phyloP scores from a whole-genome alignment of 2,797 vertebrate genomes.

The Lycodopsis pacificus region DNA sequence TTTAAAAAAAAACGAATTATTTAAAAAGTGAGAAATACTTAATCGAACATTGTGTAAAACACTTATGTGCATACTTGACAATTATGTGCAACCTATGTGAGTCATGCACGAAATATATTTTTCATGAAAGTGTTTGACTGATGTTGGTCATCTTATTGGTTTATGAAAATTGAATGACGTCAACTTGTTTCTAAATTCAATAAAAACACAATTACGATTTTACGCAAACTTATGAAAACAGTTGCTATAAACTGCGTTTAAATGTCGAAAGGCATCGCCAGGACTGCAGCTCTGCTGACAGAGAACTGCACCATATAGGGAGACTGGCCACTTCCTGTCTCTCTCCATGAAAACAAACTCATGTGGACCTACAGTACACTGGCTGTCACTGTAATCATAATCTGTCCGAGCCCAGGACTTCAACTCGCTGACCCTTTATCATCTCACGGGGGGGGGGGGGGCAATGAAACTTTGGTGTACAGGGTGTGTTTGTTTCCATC shows the following conservation, averaged over 20 bases:
- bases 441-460: background rate
- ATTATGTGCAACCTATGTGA: background rate
- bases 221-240: background rate
- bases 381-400: slow-evolving; percentile 44
- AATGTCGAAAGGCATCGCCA: background rate
- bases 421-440: background rate
- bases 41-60: background rate
- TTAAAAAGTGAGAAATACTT: background rate
- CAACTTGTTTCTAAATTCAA: background rate
- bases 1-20: too few relatives aligned
- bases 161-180: too few relatives aligned
- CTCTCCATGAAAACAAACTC: slow-evolving; percentile 84
- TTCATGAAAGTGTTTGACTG: background rate
- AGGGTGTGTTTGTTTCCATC: slow-evolving; percentile 20
- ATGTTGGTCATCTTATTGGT: background rate
- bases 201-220: background rate
- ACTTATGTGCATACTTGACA: background rate
- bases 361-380: slow-evolving; percentile 74
- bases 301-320: slow-evolving; percentile 21
- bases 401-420: slow-evolving; percentile 13
- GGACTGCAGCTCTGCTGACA: slow-evolving; percentile 7
- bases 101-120: background rate
- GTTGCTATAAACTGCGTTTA: slow-evolving; percentile 15
- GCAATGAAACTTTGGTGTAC: background rate
- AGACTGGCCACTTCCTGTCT: slow-evolving; percentile 76